A percentile compares a stretch with the other conserved stretches of the same genome.
phyloP scores from a whole-genome alignment of 2,113 vertebrate species.

The human region GRCh38 chr1:28392001-28392500 shows the following conservation, averaged over 20 bases:
- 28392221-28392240: no score
- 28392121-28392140: neutral
- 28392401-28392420: no score
- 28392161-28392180: neutral
- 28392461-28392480: neutral
- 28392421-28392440: neutral
- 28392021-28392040: neutral
- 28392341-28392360: no score
- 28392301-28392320: no score
- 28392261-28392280: no score
- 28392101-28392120: neutral
- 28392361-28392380: no score
- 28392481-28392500: neutral
- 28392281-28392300: no score
- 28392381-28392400: no score
- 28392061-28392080: neutral
- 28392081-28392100: neutral
- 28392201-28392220: no score
- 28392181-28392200: neutral
- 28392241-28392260: no score
- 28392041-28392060: neutral
- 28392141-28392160: neutral
- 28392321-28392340: no score
- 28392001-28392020: neutral
- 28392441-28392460: neutral